phyloP scores from a whole-genome alignment of 1,140 invertebrate genomes.

The Eufriesea mexicana region DNA sequence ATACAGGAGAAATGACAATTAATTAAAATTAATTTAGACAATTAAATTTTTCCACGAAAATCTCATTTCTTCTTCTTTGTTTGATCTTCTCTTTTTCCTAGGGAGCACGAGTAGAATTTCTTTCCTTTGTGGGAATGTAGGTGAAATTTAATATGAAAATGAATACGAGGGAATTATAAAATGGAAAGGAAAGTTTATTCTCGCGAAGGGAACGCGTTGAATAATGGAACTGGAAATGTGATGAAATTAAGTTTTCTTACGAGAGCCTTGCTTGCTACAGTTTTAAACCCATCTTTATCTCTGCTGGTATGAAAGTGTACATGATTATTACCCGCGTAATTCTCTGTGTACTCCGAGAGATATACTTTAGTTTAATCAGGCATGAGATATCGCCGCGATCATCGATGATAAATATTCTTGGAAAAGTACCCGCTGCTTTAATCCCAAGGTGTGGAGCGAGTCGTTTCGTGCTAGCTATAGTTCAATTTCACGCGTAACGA shows the following conservation, averaged over 20 bases:
- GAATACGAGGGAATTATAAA: background rate
- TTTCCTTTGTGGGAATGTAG: too few relatives aligned
- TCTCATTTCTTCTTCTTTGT: too few relatives aligned
- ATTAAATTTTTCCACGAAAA: too few relatives aligned
- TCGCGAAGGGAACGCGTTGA: background rate
- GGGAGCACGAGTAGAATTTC: too few relatives aligned
- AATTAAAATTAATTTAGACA: too few relatives aligned
- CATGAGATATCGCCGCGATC: slow-evolving; percentile 19
- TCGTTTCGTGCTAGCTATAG: background rate
- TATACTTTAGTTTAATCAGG: slow-evolving; percentile 27
- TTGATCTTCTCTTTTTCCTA: too few relatives aligned
- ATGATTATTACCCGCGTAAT: slow-evolving; percentile 8
- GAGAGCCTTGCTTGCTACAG: background rate
- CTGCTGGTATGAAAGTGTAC: background rate
- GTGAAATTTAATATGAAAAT: background rate
- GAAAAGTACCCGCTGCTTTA: slow-evolving; percentile 2
- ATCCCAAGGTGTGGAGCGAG: background rate
- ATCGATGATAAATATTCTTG: slow-evolving; percentile 12
- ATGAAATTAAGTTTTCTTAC: slow-evolving; percentile 17
- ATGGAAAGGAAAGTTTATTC: background rate
- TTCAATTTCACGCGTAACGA: slow-evolving; percentile 3
- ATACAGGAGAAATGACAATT: too few relatives aligned
- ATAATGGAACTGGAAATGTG: slow-evolving; percentile 14
- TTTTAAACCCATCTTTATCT: slow-evolving; percentile 17
- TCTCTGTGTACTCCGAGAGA: background rate